Conservation (phyloP, 2,113 vertebrate genomes). For the Pristiophorus japonicus region DNA sequence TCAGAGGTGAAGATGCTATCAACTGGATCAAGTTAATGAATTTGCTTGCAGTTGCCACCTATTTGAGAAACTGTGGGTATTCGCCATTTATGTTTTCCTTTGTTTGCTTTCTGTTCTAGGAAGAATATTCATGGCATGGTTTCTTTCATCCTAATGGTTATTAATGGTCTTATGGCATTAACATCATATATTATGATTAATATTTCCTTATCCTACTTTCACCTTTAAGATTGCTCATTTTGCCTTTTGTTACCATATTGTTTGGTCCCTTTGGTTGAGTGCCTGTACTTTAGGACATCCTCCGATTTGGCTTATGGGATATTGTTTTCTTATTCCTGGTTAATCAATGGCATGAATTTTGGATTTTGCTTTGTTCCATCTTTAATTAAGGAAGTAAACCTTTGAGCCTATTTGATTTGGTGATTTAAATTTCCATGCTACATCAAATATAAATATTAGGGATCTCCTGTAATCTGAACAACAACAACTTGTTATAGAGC, state of each 20-base stretch:
- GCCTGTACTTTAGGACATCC: not conserved
- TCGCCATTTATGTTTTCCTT: not conserved
- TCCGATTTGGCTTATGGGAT: not conserved
- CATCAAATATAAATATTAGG: not conserved
- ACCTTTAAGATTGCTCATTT: not conserved
- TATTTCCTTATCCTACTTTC: no score
- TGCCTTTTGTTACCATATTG: not conserved
- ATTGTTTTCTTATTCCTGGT: not conserved
- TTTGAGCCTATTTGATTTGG: not conserved
- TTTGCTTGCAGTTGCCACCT: not conserved
- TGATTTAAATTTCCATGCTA: not conserved
- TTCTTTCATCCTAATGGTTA: not conserved
- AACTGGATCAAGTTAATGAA: not conserved
- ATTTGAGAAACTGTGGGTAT: not conserved
- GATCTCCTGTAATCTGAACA: not conserved
- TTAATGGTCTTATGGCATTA: not conserved
- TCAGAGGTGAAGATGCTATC: not conserved
- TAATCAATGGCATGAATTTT: not conserved
- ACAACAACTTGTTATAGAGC: no score
- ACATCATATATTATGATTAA: not conserved
- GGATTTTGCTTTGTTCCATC: not conserved
- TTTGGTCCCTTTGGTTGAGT: not conserved
- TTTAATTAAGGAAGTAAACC: constrained; percentile 6
- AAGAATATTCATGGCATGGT: not conserved
- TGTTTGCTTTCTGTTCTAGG: not conserved